A percentile compares a stretch with the other conserved stretches of the same genome.
Conservation (phyloP, 2,113 vertebrate species). For the Etheostoma spectabile region DNA sequence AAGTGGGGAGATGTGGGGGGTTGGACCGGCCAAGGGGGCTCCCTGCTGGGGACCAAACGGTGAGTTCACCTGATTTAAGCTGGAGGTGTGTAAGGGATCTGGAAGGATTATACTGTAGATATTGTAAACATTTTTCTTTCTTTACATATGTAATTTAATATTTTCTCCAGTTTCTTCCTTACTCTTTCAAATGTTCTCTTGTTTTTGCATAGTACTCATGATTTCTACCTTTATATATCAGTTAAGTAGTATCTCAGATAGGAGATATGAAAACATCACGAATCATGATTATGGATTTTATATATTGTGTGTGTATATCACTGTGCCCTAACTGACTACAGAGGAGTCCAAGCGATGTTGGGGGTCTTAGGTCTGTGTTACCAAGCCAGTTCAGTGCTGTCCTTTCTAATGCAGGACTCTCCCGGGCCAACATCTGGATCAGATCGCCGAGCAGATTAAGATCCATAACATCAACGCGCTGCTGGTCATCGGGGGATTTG, state of each 20-base stretch:
- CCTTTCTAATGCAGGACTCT: slow-evolving; percentile 83
- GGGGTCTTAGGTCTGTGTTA: not conserved
- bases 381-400: too few species aligned
- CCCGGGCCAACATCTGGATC: slow-evolving; percentile 88
- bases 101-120: not conserved
- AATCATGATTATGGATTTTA: not conserved
- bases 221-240: not conserved
- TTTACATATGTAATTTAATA: not conserved
- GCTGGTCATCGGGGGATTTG: slow-evolving; percentile 94
- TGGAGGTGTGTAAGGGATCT: not conserved
- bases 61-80: slow-evolving; percentile 61
- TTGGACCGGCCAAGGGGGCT: slow-evolving; percentile 97
- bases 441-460: slow-evolving; percentile 92
- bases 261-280: not conserved
- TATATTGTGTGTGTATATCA: not conserved
- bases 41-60: slow-evolving; percentile 96
- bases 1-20: slow-evolving; percentile 94
- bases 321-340: not conserved
- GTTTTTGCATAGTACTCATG: not conserved
- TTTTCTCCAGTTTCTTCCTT: not conserved
- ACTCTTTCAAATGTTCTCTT: not conserved
- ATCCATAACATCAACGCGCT: slow-evolving; percentile 90
- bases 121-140: not conserved
- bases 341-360: not conserved
- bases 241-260: not conserved